Conservation (phyloP, 2,888 invertebrate genomes). For the Epinotia nisella region DNA sequence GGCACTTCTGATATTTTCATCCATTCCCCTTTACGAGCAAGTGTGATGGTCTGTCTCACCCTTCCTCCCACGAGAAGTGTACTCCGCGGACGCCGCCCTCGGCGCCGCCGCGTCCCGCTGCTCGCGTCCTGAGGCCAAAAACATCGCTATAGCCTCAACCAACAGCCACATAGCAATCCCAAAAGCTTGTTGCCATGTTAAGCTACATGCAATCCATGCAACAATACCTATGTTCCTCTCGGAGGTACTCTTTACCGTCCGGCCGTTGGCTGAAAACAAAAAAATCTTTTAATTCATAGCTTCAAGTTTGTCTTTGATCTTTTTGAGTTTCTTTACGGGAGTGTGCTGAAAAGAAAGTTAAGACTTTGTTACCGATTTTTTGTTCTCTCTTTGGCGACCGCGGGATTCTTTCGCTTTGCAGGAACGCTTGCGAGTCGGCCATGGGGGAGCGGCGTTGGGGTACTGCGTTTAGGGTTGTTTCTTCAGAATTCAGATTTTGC, state of each 20-base stretch:
- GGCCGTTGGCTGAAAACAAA: conserved; percentile 70
- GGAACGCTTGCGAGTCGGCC: conserved; percentile 54
- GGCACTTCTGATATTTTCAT: too few relatives aligned
- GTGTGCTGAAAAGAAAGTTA: conserved; percentile 50
- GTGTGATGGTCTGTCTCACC: too few relatives aligned
- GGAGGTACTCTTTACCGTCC: conserved; percentile 59
- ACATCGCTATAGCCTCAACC: conserved; percentile 20
- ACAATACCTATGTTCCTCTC: conserved; percentile 69
- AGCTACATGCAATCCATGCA: conserved; percentile 40
- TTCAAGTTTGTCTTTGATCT: not conserved
- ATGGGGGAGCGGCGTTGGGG: conserved; percentile 47
- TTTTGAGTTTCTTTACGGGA: conserved; percentile 46
- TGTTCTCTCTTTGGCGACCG: conserved; percentile 56
- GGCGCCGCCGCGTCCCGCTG: conserved; percentile 44
- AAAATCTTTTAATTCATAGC: conserved; percentile 44
- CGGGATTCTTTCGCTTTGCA: conserved; percentile 55
- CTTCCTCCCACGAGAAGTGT: conserved; percentile 46
- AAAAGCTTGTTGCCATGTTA: too few relatives aligned
- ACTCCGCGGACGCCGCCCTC: conserved; percentile 48
- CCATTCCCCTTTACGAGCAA: too few relatives aligned
- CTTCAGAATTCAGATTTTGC: conserved; percentile 43
- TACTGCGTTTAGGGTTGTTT: conserved; percentile 33
- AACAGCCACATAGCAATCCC: conserved; percentile 23
- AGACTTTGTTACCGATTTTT: conserved; percentile 70
- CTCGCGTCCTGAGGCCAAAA: conserved; percentile 39